These are phyloP conservation scores for Metallyticus violacea DNA, from an alignment of 2,888 invertebrate species.

Conservation along the genomic window DNA sequence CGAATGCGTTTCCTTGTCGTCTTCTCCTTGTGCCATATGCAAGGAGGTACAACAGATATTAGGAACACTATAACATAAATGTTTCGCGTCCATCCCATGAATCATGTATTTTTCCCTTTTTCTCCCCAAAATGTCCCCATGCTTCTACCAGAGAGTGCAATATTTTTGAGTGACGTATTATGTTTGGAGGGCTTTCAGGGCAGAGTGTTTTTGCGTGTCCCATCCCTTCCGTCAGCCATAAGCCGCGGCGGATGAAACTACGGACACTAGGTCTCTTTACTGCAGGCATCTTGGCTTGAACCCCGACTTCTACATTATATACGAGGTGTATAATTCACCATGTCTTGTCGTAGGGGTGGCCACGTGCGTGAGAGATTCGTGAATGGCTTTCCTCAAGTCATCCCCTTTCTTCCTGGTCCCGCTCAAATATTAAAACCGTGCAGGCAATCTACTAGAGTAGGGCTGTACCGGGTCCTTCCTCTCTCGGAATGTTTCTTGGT, in stretches of 20 bases:
- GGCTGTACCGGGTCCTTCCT: neutral
- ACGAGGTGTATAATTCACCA: conserved; percentile 8
- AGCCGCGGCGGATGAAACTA: neutral
- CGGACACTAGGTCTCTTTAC: neutral
- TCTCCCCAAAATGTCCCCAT: neutral
- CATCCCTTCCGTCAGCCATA: conserved; percentile 7
- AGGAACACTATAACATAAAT: neutral
- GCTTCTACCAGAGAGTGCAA: neutral
- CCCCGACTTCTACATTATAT: neutral
- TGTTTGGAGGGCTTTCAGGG: conserved; percentile 4
- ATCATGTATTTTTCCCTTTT: neutral
- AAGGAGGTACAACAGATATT: neutral
- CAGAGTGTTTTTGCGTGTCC: conserved; percentile 23
- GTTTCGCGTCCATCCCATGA: neutral
- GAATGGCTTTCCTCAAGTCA: conserved; percentile 5
- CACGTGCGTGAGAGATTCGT: neutral
- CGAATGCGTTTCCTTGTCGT: neutral
- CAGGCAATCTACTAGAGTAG: conserved; percentile 10
- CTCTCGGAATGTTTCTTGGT: neutral
- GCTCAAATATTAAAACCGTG: conserved; percentile 9
- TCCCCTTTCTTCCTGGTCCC: neutral
- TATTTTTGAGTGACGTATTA: conserved; percentile 8
- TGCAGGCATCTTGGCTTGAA: neutral
- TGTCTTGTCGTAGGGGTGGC: neutral
- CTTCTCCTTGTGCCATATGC: conserved; percentile 2